Conservation (phyloP, 2,888 invertebrate species). For the Marronus borbonicus region DNA sequence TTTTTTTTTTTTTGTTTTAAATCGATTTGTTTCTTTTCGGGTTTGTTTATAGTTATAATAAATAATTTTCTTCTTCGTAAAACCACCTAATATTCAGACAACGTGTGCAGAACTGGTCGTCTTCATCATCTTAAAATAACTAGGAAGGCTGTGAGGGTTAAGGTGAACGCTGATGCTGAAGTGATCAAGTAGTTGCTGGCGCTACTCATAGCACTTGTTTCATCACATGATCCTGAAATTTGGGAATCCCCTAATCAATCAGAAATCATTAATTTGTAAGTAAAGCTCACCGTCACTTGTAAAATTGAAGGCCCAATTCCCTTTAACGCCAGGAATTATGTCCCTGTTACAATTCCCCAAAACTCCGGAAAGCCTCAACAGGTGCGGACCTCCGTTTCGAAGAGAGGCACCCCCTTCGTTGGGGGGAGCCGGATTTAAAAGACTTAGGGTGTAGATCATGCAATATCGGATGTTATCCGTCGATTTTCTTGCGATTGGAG, state of each 20-base stretch:
- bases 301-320: constrained; percentile 78
- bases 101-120: constrained; percentile 47
- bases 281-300: constrained; percentile 75
- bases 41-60: constrained; percentile 18
- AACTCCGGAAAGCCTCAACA: constrained; percentile 72
- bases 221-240: constrained; percentile 55
- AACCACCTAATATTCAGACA: constrained; percentile 50
- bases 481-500: constrained; percentile 72
- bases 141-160: constrained; percentile 31
- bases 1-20: constrained; percentile 11
- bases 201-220: constrained; percentile 40
- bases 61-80: constrained; percentile 32
- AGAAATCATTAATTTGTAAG: too few relatives aligned
- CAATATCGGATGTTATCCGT: constrained; percentile 75
- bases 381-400: constrained; percentile 62
- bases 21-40: background rate
- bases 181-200: constrained; percentile 47
- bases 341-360: constrained; percentile 75
- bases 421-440: constrained; percentile 54
- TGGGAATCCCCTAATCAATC: too few relatives aligned
- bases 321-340: constrained; percentile 72
- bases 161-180: constrained; percentile 43
- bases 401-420: constrained; percentile 61
- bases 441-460: constrained; percentile 74
- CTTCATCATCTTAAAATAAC: constrained; percentile 51